Conservation (phyloP, 1,140 invertebrate species). For the Trachymyrmex septentrionalis region DNA sequence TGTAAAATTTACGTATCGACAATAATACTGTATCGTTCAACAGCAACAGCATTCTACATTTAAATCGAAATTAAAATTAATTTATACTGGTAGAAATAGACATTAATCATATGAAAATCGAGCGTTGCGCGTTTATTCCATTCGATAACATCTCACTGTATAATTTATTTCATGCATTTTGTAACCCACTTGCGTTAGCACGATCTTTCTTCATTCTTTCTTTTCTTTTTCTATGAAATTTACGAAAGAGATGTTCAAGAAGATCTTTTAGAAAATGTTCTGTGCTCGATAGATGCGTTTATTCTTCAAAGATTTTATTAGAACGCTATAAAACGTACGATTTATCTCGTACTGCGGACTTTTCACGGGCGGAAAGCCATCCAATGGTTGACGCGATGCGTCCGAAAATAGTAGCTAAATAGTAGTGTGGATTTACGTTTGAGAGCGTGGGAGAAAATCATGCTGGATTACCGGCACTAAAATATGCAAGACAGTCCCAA, state of each 20-base stretch:
- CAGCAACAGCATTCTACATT: too few species aligned
- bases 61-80: too few species aligned
- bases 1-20: too few species aligned
- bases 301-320: slow-evolving; percentile 11
- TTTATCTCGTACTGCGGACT: slow-evolving; percentile 25
- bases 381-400: slow-evolving; percentile 4
- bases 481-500: slow-evolving; percentile 64
- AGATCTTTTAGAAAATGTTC: background rate
- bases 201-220: background rate
- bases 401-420: slow-evolving; percentile 50
- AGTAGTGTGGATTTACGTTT: slow-evolving; percentile 1
- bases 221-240: background rate
- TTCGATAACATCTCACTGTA: background rate
- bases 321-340: slow-evolving; percentile 28
- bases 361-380: slow-evolving; percentile 21
- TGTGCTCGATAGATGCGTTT: slow-evolving; percentile 7
- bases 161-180: background rate
- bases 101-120: background rate
- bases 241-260: background rate
- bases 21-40: too few species aligned
- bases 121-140: background rate
- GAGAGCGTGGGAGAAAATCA: slow-evolving; percentile 35
- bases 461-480: slow-evolving; percentile 53
- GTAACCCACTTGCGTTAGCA: too few species aligned
- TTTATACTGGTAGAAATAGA: too few species aligned